phyloP scores from a whole-genome alignment of 1,140 invertebrate species.

The Drosophila tani region DNA sequence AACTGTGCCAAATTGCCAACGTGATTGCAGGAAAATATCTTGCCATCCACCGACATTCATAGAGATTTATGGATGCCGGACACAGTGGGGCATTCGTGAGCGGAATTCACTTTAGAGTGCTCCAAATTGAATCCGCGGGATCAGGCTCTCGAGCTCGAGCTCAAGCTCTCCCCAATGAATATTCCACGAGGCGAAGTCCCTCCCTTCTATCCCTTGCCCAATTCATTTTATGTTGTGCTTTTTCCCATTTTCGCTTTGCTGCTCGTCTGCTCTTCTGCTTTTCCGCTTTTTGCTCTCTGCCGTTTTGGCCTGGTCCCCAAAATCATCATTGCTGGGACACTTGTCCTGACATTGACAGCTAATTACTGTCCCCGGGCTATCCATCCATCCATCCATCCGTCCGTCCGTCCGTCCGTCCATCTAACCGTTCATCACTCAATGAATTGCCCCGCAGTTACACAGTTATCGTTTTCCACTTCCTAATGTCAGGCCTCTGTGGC shows the following conservation, averaged over 20 bases:
- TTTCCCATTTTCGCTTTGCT: not conserved
- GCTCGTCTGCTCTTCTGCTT: not conserved
- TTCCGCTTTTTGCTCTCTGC: not conserved
- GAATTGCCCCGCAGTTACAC: slow-evolving; percentile 28
- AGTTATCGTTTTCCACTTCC: slow-evolving; percentile 16
- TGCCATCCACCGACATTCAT: slow-evolving; percentile 46
- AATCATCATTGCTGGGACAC: slow-evolving; percentile 29
- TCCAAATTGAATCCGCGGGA: slow-evolving; percentile 42
- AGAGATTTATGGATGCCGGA: slow-evolving; percentile 49
- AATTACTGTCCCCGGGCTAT: slow-evolving; percentile 57
- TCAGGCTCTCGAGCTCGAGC: not conserved
- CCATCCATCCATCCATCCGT: slow-evolving; percentile 10
- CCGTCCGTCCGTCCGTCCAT: slow-evolving; percentile 1
- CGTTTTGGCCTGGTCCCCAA: not conserved
- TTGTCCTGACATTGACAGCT: slow-evolving; percentile 70
- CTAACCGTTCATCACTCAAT: slow-evolving; percentile 33
- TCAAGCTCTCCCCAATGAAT: slow-evolving; percentile 35
- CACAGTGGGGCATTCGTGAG: slow-evolving; percentile 12
- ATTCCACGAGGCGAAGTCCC: slow-evolving; percentile 3
- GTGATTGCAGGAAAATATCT: slow-evolving; percentile 68
- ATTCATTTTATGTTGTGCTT: slow-evolving; percentile 6
- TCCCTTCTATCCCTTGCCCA: too few species aligned
- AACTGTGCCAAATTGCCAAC: slow-evolving; percentile 73
- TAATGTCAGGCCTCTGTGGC: slow-evolving; percentile 11
- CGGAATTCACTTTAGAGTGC: slow-evolving; percentile 47